Evolutionary conservation across 2,888 invertebrate species (phyloP), one percentile per base, ranked within the genome.

Genomic region (Acanthosepion esculentum): DNA sequence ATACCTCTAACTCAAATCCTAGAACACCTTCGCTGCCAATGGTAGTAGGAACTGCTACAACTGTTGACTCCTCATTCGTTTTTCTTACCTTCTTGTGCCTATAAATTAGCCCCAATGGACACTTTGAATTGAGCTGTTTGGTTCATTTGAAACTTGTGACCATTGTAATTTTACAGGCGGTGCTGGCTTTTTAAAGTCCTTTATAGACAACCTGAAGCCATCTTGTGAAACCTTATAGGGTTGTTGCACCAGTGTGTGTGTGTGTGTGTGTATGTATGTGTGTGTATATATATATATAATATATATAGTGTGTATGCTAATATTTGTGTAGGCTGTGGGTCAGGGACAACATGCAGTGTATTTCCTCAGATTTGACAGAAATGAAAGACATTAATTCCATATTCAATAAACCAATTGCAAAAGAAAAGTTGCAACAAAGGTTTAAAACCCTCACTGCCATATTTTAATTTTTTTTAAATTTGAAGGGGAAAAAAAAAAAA

Each of bases 71-170:
- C 55, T 78, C 78, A n/a, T n/a, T n/a, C n/a, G n/a, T 78, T 78
- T 78, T 78, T 78, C 78, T 78, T 78, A 78, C 78, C 78, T 78
- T 78, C 33, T 78, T 78, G 78, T 78, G 78, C 78, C 78, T 78
- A 78, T 78, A n/a, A 78, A 78, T 78, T 78, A 78, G 78, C 78
- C n/a, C 78, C 78, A 78, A 78, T 78, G n/a, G n/a, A 78, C 78
- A 78, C 78, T n/a, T 59, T 59, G 59, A 23, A 59, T 59, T 20
- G 15, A 55, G 55, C 55, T 20, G 55, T 55, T 23, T 59, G 23
- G 59, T 59, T 59, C 12, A 78, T n/a, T n/a, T 78, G 78, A 78
- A 78, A 59, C 59, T 59, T 59, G 59, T 59, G 59, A 59, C 59
- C 59, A 59, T 59, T 59, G 59, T 59, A 59, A 78, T 78, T 78